phyloP scores from a whole-genome alignment of 2,113 vertebrate genomes.

The Rhadina sibilatrix region DNA sequence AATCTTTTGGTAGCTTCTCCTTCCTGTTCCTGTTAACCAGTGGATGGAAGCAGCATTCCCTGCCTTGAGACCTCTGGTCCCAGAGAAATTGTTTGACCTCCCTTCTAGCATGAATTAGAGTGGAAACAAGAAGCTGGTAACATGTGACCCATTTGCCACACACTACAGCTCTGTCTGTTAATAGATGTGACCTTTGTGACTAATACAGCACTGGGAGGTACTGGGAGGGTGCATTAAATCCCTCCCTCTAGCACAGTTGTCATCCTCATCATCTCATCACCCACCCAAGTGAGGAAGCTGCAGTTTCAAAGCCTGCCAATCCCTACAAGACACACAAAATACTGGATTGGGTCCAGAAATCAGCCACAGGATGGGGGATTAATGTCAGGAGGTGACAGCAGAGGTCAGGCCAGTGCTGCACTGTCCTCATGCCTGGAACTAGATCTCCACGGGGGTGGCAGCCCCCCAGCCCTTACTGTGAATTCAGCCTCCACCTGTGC shows the following conservation, averaged over 20 bases:
- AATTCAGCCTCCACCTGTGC: neutral
- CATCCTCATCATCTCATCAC: neutral
- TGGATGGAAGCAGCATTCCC: neutral
- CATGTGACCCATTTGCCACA: neutral
- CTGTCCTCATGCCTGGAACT: rapidly evolving
- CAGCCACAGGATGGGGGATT: neutral
- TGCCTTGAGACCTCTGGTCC: neutral
- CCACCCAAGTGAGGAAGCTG: neutral
- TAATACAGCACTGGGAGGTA: neutral
- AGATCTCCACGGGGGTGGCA: rapidly evolving
- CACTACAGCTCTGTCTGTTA: neutral
- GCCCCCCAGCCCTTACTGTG: neutral
- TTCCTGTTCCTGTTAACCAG: neutral
- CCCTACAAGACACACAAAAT: neutral
- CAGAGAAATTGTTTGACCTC: neutral
- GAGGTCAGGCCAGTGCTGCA: neutral
- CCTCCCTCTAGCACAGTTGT: neutral
- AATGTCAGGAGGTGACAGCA: neutral
- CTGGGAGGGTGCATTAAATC: neutral
- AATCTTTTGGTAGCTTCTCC: neutral
- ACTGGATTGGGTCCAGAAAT: neutral
- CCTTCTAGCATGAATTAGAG: neutral
- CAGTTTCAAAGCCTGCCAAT: neutral
- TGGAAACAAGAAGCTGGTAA: slow-evolving; percentile 18
- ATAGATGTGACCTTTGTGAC: slow-evolving; percentile 25